Evolutionary conservation across 2,797 vertebrate species (phyloP).

Genomic region (Epinephelus awoara): DNA sequence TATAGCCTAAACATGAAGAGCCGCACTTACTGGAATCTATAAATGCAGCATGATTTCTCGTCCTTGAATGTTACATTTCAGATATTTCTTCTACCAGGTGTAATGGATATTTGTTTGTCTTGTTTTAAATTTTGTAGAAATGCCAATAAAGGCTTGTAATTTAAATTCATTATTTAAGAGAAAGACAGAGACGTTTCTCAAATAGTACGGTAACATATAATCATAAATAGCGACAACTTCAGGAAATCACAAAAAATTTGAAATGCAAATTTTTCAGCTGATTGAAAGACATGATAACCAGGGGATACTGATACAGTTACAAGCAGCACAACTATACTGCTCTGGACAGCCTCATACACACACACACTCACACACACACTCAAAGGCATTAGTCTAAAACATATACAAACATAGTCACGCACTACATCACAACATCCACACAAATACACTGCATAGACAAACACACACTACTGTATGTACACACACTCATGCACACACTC

Average conservation of each 20-base stretch:
- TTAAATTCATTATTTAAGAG: too few species aligned
- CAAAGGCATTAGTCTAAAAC: not conserved
- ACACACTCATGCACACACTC: constrained; percentile 10
- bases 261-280: too few species aligned
- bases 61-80: too few species aligned
- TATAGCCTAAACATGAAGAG: too few species aligned
- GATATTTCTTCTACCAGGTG: too few species aligned
- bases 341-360: constrained; percentile 2
- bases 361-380: not conserved
- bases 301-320: not conserved
- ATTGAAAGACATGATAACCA: not conserved
- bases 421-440: not conserved
- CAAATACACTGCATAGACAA: constrained; percentile 2
- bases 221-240: not conserved
- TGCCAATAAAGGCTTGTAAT: too few species aligned
- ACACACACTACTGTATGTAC: constrained; percentile 4
- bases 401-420: constrained; percentile 3
- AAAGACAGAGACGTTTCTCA: not conserved
- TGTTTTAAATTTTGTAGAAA: too few species aligned
- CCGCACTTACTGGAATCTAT: too few species aligned
- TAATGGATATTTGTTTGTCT: too few species aligned
- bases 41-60: too few species aligned
- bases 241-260: too few species aligned
- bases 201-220: not conserved
- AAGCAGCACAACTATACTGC: not conserved